These are phyloP conservation scores for Flabesymbios commensalis DNA, from an alignment of 2,888 invertebrate genomes.

Conservation along the genomic window DNA sequence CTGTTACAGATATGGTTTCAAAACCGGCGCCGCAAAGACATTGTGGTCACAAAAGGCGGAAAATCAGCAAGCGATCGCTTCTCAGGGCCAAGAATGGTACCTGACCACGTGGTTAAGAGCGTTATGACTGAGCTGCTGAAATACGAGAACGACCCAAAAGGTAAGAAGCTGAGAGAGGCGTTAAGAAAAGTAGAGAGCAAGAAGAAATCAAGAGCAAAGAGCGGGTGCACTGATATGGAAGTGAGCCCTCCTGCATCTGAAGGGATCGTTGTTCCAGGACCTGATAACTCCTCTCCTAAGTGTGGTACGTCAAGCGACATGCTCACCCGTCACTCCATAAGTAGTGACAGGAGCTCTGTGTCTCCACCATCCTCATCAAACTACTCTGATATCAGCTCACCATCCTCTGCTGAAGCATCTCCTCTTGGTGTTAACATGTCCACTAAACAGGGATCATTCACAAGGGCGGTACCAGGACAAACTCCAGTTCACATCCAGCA, in stretches of 20 bases:
- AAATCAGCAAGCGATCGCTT: background rate
- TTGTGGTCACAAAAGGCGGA: conserved; percentile 38
- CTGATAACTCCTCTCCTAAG: no score
- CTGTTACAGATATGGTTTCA: conserved; percentile 59
- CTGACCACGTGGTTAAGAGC: conserved; percentile 46
- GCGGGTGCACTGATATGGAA: background rate
- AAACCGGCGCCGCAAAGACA: conserved; percentile 56
- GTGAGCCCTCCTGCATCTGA: no score
- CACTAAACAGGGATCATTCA: no score
- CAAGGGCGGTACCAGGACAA: no score
- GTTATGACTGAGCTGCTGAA: conserved; percentile 47
- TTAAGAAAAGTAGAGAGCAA: no score
- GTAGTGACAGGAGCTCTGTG: background rate
- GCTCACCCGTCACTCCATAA: no score
- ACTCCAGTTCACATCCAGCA: no score
- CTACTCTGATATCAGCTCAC: no score
- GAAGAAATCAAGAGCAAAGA: background rate
- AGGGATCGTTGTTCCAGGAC: no score
- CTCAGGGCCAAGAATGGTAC: conserved; percentile 36
- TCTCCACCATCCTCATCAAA: background rate
- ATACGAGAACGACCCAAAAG: conserved; percentile 40
- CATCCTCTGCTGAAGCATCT: no score
- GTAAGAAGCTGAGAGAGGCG: background rate
- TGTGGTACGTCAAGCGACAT: no score
- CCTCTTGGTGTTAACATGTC: no score